Conservation (phyloP, 2,888 invertebrate species). For the Smittia aterrima region DNA sequence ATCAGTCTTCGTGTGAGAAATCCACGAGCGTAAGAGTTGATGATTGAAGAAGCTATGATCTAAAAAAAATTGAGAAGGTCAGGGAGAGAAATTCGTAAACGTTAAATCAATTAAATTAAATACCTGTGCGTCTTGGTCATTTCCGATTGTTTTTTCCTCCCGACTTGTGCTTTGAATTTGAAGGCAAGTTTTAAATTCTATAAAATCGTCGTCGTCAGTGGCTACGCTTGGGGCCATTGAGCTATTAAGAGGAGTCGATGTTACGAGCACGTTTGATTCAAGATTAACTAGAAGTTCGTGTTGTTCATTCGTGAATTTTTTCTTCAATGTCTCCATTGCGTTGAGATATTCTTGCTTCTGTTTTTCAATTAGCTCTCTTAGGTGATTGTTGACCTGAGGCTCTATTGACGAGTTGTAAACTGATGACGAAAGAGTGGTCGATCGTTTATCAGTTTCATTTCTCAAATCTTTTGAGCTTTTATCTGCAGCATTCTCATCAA, state of each 20-base stretch:
- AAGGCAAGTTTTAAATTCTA: constrained; percentile 28
- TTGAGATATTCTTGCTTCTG: constrained; percentile 28
- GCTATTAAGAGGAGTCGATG: constrained; percentile 16
- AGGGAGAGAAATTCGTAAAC: background rate
- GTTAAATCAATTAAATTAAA: background rate
- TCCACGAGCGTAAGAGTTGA: constrained; percentile 67
- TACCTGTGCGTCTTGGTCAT: constrained; percentile 14
- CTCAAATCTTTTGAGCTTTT: background rate
- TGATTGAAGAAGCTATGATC: constrained; percentile 59
- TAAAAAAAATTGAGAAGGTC: background rate
- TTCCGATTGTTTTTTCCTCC: constrained; percentile 11
- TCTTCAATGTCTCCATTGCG: constrained; percentile 10
- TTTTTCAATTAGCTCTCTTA: constrained; percentile 4
- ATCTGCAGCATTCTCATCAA: background rate
- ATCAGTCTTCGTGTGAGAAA: constrained; percentile 73
- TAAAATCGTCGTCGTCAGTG: constrained; percentile 28
- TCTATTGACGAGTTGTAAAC: background rate
- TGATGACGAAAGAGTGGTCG: background rate
- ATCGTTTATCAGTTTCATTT: background rate
- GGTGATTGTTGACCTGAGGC: background rate
- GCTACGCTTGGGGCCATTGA: background rate
- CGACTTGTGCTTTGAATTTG: background rate
- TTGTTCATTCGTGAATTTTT: constrained; percentile 13
- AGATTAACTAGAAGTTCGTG: background rate
- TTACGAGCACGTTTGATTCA: background rate